Evolutionary conservation across 2,888 invertebrate genomes (phyloP).

Genomic region (Nomada ferruginata): DNA sequence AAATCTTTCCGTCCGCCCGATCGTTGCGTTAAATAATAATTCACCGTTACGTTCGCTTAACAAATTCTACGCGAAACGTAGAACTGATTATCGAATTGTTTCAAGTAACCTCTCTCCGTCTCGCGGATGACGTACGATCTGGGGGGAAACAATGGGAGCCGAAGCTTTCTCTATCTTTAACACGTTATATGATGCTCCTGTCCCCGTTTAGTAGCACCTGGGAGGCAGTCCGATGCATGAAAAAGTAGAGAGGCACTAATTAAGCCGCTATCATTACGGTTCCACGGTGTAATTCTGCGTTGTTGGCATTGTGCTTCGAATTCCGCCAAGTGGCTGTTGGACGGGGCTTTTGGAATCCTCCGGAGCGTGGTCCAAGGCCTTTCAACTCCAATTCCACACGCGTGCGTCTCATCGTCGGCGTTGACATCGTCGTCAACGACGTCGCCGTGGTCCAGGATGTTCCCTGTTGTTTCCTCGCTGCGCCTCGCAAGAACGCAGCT

Average conservation of each 20-base stretch:
- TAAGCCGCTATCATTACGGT: conserved; percentile 76
- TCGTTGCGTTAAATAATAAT: conserved; percentile 17
- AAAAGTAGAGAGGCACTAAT: conserved; percentile 70
- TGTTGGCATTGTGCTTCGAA: conserved; percentile 78
- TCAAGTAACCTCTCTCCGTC: neutral
- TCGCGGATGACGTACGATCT: neutral
- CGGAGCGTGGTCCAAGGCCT: conserved; percentile 75
- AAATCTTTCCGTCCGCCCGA: conserved; percentile 15
- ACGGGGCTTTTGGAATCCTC: conserved; percentile 77
- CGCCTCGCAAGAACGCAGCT: conserved; percentile 65
- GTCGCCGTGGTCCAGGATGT: conserved; percentile 55
- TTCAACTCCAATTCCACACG: conserved; percentile 77
- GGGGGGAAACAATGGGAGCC: conserved; percentile 12
- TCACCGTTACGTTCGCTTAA: neutral
- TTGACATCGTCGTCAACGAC: conserved; percentile 59
- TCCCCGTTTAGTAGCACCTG: conserved; percentile 64
- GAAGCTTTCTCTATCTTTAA: conserved; percentile 17
- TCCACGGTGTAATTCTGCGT: conserved; percentile 75
- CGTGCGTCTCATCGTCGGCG: conserved; percentile 67
- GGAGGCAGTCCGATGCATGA: conserved; percentile 59
- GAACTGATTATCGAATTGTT: neutral
- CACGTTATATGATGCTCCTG: conserved; percentile 43
- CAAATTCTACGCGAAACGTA: neutral
- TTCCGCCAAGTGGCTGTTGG: conserved; percentile 79
- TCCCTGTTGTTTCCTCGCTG: conserved; percentile 60